Percentiles rank a stretch among this genome's conserved stretches.
These are phyloP conservation scores for Tachina fera DNA, from an alignment of 2,888 invertebrate species.

Conservation along the genomic window DNA sequence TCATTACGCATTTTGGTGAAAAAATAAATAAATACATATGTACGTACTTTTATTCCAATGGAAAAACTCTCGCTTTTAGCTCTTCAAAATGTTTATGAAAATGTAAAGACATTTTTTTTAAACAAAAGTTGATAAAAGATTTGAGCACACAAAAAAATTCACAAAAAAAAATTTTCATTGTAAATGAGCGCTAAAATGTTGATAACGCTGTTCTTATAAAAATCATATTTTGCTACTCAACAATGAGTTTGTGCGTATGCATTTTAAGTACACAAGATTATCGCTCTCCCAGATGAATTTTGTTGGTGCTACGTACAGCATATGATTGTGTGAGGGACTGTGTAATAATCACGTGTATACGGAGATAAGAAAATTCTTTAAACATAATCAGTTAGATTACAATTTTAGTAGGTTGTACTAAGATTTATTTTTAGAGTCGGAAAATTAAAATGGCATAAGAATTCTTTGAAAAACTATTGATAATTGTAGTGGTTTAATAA, in stretches of 20 bases:
- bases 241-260: background rate
- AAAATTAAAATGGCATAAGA: no score
- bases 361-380: slow-evolving; percentile 11
- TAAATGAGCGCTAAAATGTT: slow-evolving; percentile 15
- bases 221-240: slow-evolving; percentile 17
- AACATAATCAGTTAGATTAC: background rate
- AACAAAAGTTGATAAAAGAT: slow-evolving; percentile 51
- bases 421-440: no score
- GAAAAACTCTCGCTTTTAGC: slow-evolving; percentile 53
- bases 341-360: slow-evolving; percentile 15
- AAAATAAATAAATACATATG: background rate
- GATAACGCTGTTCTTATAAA: slow-evolving; percentile 44
- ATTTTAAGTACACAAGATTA: slow-evolving; percentile 26
- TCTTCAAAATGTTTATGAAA: background rate
- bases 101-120: background rate
- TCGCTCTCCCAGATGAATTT: slow-evolving; percentile 3
- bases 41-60: background rate
- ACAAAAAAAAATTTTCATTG: slow-evolving; percentile 12
- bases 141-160: slow-evolving; percentile 22
- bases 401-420: no score
- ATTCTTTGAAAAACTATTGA: no score
- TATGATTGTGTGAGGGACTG: slow-evolving; percentile 13
- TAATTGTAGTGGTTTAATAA: no score
- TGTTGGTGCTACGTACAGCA: background rate
- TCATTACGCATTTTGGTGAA: slow-evolving; percentile 21